These are phyloP conservation scores for Sinhomidia bicolor DNA, from an alignment of 2,888 invertebrate species.

Conservation along the genomic window DNA sequence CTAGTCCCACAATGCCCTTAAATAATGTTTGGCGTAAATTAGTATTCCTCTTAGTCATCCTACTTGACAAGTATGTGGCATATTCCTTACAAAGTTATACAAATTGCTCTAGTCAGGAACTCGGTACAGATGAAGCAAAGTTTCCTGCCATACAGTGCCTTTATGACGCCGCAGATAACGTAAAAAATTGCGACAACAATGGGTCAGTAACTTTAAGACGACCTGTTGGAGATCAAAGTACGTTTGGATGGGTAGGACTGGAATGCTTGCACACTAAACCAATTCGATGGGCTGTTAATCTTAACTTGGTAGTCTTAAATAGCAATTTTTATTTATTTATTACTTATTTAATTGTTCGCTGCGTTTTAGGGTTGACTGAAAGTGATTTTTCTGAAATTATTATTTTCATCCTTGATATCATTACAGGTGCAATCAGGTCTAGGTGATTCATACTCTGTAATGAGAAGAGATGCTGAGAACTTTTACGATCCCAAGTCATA, in stretches of 20 bases:
- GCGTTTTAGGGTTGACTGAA: no score
- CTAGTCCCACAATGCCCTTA: background rate
- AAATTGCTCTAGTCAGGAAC: background rate
- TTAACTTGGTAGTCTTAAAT: slow-evolving; percentile 26
- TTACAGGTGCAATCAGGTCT: slow-evolving; percentile 21
- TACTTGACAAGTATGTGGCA: background rate
- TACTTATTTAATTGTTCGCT: no score
- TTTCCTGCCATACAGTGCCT: slow-evolving; percentile 30
- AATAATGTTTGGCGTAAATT: background rate
- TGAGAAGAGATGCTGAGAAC: background rate
- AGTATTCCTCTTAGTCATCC: background rate
- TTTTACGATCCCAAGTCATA: slow-evolving; percentile 39
- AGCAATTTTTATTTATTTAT: background rate
- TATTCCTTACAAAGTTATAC: background rate
- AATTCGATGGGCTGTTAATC: slow-evolving; percentile 53
- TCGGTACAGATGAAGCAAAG: background rate
- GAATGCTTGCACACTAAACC: slow-evolving; percentile 51
- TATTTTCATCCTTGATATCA: no score
- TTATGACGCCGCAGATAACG: slow-evolving; percentile 36
- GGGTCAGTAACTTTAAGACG: slow-evolving; percentile 2
- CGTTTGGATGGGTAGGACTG: slow-evolving; percentile 54
- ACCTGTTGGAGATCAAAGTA: background rate
- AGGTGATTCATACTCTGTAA: slow-evolving; percentile 18
- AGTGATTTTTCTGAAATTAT: no score
- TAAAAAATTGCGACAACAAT: slow-evolving; percentile 34